Conservation (phyloP, 2,888 invertebrate genomes). For the Chrysolina haemoptera region DNA sequence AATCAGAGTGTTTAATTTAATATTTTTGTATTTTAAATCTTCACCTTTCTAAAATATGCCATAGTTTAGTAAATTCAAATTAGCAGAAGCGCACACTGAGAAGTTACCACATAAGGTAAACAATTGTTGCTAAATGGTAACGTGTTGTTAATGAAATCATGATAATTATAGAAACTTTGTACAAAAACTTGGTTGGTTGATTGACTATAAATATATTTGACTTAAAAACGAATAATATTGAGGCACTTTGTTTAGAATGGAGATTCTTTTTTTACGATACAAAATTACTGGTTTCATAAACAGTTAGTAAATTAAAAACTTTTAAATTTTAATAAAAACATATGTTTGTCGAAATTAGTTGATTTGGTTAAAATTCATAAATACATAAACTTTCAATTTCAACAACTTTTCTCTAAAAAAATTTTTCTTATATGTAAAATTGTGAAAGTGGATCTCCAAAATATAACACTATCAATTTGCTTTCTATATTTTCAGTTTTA, state of each 20-base stretch:
- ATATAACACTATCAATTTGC: not conserved
- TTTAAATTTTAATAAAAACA: not conserved
- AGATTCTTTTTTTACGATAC: not conserved
- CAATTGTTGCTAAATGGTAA: not conserved
- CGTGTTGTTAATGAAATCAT: not conserved
- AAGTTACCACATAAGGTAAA: not conserved
- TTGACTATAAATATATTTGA: not conserved
- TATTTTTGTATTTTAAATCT: not conserved
- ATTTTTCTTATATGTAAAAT: not conserved
- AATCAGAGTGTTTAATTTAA: constrained; percentile 1
- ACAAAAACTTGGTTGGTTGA: not conserved
- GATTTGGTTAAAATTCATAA: not conserved
- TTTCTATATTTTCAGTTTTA: no score
- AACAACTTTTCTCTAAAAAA: not conserved
- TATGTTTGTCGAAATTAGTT: not conserved
- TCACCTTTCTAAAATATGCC: not conserved
- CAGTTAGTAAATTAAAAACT: not conserved
- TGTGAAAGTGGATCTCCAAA: not conserved
- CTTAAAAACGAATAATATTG: not conserved
- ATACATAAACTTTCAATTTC: not conserved
- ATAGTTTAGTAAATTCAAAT: not conserved
- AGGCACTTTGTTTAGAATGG: not conserved
- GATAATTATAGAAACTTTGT: not conserved
- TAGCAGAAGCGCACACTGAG: not conserved
- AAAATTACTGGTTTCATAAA: not conserved